Evolutionary conservation across 1,140 invertebrate species (phyloP).

Genomic region (Dendrolimus kikuchii): DNA sequence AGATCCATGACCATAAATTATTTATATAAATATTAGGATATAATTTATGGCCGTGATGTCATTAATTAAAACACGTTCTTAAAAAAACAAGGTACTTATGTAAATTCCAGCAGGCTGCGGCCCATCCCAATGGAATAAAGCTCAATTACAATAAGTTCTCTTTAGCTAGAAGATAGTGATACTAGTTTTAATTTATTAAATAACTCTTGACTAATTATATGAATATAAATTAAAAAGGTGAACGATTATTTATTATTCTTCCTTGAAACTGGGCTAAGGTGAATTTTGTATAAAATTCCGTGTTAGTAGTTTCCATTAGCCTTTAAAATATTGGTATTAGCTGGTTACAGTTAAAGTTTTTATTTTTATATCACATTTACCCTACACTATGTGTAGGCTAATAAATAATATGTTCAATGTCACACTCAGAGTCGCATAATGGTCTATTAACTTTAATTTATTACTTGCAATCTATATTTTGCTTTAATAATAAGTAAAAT

Average conservation of each 20-base stretch:
- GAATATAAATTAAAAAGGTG: constrained; percentile 1
- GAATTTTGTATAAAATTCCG: background rate
- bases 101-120: background rate
- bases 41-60: background rate
- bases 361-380: too few relatives aligned
- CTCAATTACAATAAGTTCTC: constrained; percentile 25
- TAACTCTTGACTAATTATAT: background rate
- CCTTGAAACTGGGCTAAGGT: constrained; percentile 12
- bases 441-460: too few relatives aligned
- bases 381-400: too few relatives aligned
- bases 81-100: constrained; percentile 2
- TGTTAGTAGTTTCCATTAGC: too few relatives aligned
- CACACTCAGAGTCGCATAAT: too few relatives aligned
- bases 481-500: too few relatives aligned
- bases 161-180: constrained; percentile 9
- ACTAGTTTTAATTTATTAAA: constrained; percentile 28
- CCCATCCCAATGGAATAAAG: constrained; percentile 14
- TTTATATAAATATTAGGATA: constrained; percentile 2
- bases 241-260: constrained; percentile 10
- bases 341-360: too few relatives aligned
- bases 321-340: too few relatives aligned
- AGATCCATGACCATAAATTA: background rate
- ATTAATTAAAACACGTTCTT: background rate
- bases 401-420: too few relatives aligned
- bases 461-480: too few relatives aligned